Percentiles rank a stretch among this genome's conserved stretches.
phyloP scores from a whole-genome alignment of 2,888 invertebrate species.

The Cephalotes varians region DNA sequence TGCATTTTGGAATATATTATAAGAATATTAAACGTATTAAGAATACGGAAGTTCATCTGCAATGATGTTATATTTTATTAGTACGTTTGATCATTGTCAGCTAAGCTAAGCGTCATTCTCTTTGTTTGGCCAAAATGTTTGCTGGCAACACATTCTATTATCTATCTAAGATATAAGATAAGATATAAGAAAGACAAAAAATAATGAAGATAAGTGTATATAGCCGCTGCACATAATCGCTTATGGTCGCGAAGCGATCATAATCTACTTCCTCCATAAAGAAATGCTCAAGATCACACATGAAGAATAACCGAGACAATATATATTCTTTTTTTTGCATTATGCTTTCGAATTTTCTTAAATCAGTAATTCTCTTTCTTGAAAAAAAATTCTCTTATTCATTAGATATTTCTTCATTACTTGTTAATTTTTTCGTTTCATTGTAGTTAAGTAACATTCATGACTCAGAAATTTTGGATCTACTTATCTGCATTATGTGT shows the following conservation, averaged over 20 bases:
- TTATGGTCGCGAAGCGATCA: conserved; percentile 54
- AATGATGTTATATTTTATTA: conserved; percentile 20
- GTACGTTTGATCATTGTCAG: conserved; percentile 32
- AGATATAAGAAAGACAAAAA: conserved; percentile 57
- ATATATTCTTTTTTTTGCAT: conserved; percentile 17
- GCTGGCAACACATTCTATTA: not conserved
- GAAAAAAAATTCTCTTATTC: not conserved
- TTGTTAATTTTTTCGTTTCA: not conserved
- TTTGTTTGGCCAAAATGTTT: conserved; percentile 24
- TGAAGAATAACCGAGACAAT: conserved; percentile 56
- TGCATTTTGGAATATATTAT: not conserved
- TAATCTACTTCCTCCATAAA: conserved; percentile 44
- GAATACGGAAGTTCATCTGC: conserved; percentile 16
- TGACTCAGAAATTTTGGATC: not conserved
- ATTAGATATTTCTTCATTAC: not conserved
- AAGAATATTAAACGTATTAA: not conserved
- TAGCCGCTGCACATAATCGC: conserved; percentile 18
- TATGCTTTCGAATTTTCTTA: not conserved
- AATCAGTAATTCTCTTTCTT: not conserved
- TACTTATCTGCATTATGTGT: not conserved
- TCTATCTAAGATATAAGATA: conserved; percentile 48
- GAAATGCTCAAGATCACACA: conserved; percentile 70
- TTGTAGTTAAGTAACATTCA: not conserved
- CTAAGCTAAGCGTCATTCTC: conserved; percentile 43
- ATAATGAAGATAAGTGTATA: conserved; percentile 50